These are phyloP conservation scores for Portunus trituberculatus DNA, from an alignment of 1,140 invertebrate genomes.

Conservation along the genomic window DNA sequence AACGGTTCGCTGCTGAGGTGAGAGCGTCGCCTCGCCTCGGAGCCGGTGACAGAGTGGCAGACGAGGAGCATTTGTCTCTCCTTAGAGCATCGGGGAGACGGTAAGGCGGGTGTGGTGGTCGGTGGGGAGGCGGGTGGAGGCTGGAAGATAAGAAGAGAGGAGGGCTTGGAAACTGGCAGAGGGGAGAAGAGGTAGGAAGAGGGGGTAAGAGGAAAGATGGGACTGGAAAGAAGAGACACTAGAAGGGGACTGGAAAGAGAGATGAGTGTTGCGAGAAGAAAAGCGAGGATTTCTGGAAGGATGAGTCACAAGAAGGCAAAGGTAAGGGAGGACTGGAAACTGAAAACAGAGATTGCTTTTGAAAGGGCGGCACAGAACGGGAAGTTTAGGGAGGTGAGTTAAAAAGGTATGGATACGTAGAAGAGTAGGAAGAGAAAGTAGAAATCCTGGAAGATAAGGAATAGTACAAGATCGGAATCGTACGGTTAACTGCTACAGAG, in stretches of 20 bases:
- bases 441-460: neutral
- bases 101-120: neutral
- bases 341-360: neutral
- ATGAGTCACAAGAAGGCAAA: neutral
- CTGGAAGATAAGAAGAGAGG: neutral
- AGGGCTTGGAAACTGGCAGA: neutral
- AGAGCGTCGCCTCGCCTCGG: neutral
- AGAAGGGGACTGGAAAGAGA: neutral
- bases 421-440: neutral
- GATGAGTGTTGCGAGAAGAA: neutral
- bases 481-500: no score
- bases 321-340: neutral
- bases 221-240: no score
- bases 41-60: neutral
- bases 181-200: neutral
- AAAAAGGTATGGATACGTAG: neutral
- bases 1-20: neutral
- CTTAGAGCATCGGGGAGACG: neutral
- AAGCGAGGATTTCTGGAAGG: neutral
- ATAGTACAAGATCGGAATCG: neutral
- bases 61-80: slow-evolving; percentile 11
- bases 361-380: neutral
- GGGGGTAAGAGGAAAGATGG: neutral
- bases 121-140: neutral
- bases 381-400: no score